Percentiles rank a stretch among this genome's conserved stretches.
phyloP scores from a whole-genome alignment of 2,113 vertebrate species.

The Hipposideros armiger region DNA sequence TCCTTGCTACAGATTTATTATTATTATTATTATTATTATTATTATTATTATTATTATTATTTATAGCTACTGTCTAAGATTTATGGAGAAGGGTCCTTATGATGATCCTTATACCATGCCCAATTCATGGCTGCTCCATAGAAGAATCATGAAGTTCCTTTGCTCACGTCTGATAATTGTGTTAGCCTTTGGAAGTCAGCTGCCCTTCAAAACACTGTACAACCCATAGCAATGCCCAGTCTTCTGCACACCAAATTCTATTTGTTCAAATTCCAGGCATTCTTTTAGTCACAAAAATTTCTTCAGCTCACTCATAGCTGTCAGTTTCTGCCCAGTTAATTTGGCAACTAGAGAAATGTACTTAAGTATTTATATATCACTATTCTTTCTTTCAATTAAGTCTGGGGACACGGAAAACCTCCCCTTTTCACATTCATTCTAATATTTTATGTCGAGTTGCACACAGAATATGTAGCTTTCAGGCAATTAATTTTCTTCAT shows the following conservation, averaged over 20 bases:
- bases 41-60: neutral
- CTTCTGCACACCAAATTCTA: neutral
- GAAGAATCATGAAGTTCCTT: neutral
- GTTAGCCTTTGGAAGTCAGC: neutral
- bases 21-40: neutral
- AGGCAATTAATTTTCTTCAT: neutral
- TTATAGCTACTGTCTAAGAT: neutral
- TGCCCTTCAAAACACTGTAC: neutral
- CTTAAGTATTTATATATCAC: neutral
- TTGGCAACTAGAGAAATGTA: neutral
- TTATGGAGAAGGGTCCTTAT: neutral
- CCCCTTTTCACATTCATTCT: constrained; percentile 27
- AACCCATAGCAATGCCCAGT: neutral
- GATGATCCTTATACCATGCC: neutral
- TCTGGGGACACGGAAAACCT: neutral
- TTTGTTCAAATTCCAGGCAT: constrained; percentile 7
- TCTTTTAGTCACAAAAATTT: constrained; percentile 20
- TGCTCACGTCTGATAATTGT: neutral
- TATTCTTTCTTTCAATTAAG: constrained; percentile 48
- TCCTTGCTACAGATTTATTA: no score
- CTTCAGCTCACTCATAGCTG: neutral
- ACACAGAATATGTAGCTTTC: neutral
- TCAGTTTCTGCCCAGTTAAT: constrained; percentile 61
- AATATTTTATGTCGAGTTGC: constrained; percentile 25
- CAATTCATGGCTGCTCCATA: no score